phyloP scores from a whole-genome alignment of 2,888 invertebrate genomes.

The Cybosia mesomella region DNA sequence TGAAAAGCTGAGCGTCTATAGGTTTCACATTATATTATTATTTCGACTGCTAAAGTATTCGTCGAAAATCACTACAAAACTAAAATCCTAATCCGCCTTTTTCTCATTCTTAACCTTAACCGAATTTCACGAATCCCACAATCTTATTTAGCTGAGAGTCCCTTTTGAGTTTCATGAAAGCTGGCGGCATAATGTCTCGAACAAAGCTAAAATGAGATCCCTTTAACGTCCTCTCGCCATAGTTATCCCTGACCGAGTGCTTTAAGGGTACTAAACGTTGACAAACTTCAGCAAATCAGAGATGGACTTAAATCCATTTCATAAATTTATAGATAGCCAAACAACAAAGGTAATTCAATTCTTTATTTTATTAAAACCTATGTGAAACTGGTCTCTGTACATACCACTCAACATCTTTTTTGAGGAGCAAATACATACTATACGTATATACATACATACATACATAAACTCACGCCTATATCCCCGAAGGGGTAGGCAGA shows the following conservation, averaged over 20 bases:
- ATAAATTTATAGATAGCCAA: too few relatives aligned
- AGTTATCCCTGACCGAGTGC: neutral
- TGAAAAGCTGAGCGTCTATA: too few relatives aligned
- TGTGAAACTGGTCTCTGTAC: too few relatives aligned
- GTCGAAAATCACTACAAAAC: neutral
- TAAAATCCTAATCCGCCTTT: neutral
- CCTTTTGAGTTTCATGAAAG: neutral
- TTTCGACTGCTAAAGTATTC: neutral
- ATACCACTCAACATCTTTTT: too few relatives aligned
- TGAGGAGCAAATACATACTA: too few relatives aligned
- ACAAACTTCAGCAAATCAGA: neutral
- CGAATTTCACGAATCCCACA: neutral
- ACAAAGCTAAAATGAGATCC: neutral
- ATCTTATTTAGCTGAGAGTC: neutral
- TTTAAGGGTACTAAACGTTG: neutral
- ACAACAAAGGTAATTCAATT: too few relatives aligned
- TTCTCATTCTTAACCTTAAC: neutral
- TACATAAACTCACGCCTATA: too few relatives aligned
- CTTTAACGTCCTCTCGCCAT: neutral
- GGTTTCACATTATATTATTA: neutral
- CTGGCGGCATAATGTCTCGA: neutral
- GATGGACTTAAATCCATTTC: neutral
- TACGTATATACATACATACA: too few relatives aligned
- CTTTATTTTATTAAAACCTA: too few relatives aligned
- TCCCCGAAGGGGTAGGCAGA: too few relatives aligned